Conservation (phyloP, 2,888 invertebrate species). For the Drosophila ochracea region DNA sequence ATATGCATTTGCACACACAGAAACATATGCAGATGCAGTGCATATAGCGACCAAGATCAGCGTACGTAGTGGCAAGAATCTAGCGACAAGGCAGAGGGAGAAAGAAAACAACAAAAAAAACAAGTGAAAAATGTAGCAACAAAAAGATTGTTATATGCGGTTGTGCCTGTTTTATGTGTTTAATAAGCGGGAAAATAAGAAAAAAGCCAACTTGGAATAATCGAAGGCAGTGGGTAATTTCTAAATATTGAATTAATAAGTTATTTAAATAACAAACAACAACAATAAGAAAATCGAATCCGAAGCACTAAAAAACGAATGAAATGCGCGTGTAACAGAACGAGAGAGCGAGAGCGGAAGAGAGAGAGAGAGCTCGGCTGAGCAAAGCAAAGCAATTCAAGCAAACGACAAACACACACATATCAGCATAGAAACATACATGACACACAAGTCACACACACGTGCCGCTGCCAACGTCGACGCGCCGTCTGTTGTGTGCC, state of each 20-base stretch:
- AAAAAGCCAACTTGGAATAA: conserved; percentile 22
- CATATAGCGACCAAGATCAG: conserved; percentile 34
- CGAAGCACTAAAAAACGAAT: conserved; percentile 29
- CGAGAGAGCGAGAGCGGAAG: conserved; percentile 35
- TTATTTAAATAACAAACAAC: conserved; percentile 60
- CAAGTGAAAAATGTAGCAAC: conserved; percentile 51
- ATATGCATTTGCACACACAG: conserved; percentile 35
- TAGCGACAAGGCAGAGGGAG: conserved; percentile 14
- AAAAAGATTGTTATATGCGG: conserved; percentile 29
- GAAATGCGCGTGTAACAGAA: conserved; percentile 66
- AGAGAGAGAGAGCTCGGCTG: background rate
- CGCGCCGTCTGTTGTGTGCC: conserved; percentile 54
- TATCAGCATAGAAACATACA: background rate
- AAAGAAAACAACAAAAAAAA: conserved; percentile 8
- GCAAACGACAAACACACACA: conserved; percentile 30
- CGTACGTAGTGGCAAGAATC: conserved; percentile 10
- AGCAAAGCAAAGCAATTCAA: conserved; percentile 46
- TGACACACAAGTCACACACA: conserved; percentile 43
- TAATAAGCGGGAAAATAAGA: conserved; percentile 18
- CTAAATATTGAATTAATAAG: conserved; percentile 66
- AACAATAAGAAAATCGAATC: conserved; percentile 68
- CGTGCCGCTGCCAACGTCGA: conserved; percentile 59
- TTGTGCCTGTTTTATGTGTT: conserved; percentile 34
- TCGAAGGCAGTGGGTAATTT: conserved; percentile 45
- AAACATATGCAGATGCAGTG: conserved; percentile 52